These are phyloP conservation scores for Leptinotarsa lineolata DNA, from an alignment of 1,140 invertebrate genomes.

Conservation along the genomic window DNA sequence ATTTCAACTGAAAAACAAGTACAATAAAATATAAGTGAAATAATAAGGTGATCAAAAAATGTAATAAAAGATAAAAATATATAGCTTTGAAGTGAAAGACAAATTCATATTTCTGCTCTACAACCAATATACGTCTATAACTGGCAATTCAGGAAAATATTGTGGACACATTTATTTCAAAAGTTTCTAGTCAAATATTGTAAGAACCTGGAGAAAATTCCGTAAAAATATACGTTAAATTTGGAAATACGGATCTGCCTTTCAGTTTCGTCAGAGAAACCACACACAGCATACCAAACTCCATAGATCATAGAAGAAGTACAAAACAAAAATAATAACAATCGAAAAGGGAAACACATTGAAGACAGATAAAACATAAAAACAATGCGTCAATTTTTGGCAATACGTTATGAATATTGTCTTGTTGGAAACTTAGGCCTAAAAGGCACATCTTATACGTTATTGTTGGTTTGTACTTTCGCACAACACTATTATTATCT, in stretches of 20 bases:
- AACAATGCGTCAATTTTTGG: constrained; percentile 37
- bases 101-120: no score
- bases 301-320: constrained; percentile 16
- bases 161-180: no score
- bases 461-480: constrained; percentile 39
- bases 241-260: not conserved
- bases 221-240: not conserved
- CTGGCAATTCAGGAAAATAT: no score
- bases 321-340: constrained; percentile 34
- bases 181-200: no score
- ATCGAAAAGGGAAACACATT: constrained; percentile 39
- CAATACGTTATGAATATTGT: constrained; percentile 37
- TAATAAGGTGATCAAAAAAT: no score
- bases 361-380: not conserved
- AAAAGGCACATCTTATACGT: constrained; percentile 21
- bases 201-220: no score
- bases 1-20: no score
- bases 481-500: constrained; percentile 6
- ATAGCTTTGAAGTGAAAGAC: no score
- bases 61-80: no score
- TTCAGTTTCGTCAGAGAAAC: not conserved
- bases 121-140: no score
- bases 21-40: no score
- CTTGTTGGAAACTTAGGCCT: constrained; percentile 10
- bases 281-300: not conserved